These are phyloP conservation scores for Thaumetopoea pityocampa DNA, from an alignment of 1,140 invertebrate species.

Conservation along the genomic window DNA sequence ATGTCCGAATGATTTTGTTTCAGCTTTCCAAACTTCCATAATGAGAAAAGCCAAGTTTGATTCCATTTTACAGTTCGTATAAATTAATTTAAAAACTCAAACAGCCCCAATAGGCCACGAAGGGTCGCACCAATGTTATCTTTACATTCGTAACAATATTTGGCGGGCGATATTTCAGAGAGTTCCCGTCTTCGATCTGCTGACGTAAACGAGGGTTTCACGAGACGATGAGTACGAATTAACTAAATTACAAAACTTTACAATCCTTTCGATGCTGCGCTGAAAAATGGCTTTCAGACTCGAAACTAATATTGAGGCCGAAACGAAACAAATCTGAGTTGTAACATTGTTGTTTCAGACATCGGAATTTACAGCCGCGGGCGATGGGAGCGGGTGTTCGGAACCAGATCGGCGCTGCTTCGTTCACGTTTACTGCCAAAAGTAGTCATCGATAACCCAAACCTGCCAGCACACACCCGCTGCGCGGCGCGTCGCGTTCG, in stretches of 20 bases:
- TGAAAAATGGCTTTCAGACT: slow-evolving; percentile 74
- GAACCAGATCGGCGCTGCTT: slow-evolving; percentile 29
- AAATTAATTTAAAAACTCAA: slow-evolving; percentile 15
- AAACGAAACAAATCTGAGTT: slow-evolving; percentile 67
- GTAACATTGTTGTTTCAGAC: slow-evolving; percentile 66
- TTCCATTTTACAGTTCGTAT: slow-evolving; percentile 8
- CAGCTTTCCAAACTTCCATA: slow-evolving; percentile 3
- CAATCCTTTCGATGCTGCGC: slow-evolving; percentile 60
- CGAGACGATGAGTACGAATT: slow-evolving; percentile 60
- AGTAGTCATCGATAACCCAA: slow-evolving; percentile 56
- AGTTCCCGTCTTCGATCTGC: slow-evolving; percentile 35
- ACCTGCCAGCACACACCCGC: slow-evolving; percentile 52
- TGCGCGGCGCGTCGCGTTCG: slow-evolving; percentile 50
- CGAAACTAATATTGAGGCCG: slow-evolving; percentile 70
- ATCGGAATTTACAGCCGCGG: slow-evolving; percentile 57
- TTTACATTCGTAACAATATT: slow-evolving; percentile 25
- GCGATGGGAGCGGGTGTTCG: slow-evolving; percentile 36
- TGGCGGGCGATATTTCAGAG: slow-evolving; percentile 31
- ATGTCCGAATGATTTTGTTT: neutral
- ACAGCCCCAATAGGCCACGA: slow-evolving; percentile 1
- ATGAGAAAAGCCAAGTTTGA: slow-evolving; percentile 7
- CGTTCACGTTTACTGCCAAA: slow-evolving; percentile 37
- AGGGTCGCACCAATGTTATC: slow-evolving; percentile 27
- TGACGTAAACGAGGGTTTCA: slow-evolving; percentile 30
- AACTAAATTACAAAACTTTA: slow-evolving; percentile 73